Evolutionary conservation across 2,113 vertebrate species (phyloP).

Genomic region (Guaruba guarouba): DNA sequence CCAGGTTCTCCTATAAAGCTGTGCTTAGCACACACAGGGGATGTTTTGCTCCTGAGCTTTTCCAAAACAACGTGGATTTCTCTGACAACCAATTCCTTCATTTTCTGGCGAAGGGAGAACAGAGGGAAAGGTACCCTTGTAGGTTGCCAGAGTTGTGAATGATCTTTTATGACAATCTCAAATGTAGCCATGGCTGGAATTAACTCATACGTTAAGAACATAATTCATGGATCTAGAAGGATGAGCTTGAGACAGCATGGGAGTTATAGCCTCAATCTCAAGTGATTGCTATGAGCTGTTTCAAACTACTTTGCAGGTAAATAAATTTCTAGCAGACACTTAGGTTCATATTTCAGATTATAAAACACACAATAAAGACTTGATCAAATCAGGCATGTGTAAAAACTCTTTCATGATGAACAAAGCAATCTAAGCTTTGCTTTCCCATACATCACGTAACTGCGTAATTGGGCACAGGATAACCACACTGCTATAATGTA

Average conservation of each 20-base stretch:
- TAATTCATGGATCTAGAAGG: not conserved
- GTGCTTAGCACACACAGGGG: not conserved
- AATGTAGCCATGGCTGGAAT: not conserved
- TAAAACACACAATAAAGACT: not conserved
- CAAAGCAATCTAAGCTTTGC: not conserved
- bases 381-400: not conserved
- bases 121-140: not conserved
- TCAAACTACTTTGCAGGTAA: not conserved
- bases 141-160: not conserved
- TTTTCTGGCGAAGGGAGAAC: not conserved
- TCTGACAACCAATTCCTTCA: not conserved
- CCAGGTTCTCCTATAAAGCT: not conserved
- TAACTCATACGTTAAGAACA: not conserved
- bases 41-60: not conserved
- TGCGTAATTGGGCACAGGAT: not conserved
- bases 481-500: not conserved
- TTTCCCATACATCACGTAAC: not conserved
- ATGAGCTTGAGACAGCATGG: not conserved
- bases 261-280: not conserved
- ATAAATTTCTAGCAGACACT: not conserved
- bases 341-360: not conserved
- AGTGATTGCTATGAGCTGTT: not conserved
- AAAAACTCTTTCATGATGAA: not conserved
- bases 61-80: not conserved
- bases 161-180: not conserved